These are phyloP conservation scores for Dysdera silvatica DNA, from an alignment of 1,140 invertebrate genomes.

Conservation along the genomic window DNA sequence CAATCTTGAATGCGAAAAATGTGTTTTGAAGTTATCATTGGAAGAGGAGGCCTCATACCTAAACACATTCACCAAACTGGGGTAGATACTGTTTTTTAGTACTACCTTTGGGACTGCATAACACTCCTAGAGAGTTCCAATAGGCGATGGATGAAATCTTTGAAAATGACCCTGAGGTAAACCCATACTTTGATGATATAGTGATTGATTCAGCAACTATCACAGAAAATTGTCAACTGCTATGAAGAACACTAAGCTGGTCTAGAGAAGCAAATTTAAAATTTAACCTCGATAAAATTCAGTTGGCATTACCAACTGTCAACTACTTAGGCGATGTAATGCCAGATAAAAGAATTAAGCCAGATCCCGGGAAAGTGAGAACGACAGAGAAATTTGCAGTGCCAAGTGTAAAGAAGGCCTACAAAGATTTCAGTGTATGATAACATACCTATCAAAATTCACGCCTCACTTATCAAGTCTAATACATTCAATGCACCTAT, in stretches of 20 bases:
- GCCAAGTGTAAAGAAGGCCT: not conserved
- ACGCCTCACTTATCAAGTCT: conserved; percentile 21
- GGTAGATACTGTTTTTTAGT: conserved; percentile 36
- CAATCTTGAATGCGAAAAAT: conserved; percentile 25
- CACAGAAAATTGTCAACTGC: conserved; percentile 28
- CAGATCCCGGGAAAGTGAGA: too few relatives aligned
- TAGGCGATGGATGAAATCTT: conserved; percentile 30
- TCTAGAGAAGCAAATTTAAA: conserved; percentile 31
- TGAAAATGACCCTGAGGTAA: conserved; percentile 29
- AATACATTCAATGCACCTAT: conserved; percentile 18
- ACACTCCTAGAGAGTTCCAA: conserved; percentile 29
- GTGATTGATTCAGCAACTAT: conserved; percentile 26
- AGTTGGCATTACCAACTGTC: conserved; percentile 32
- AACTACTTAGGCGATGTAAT: conserved; percentile 38
- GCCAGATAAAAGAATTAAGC: too few relatives aligned
- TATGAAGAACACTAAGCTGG: conserved; percentile 30
- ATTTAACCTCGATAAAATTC: conserved; percentile 35
- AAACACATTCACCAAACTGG: conserved; percentile 39
- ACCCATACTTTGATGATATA: conserved; percentile 33
- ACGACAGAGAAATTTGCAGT: too few relatives aligned
- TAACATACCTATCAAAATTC: conserved; percentile 14
- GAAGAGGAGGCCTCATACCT: conserved; percentile 34
- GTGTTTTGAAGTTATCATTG: conserved; percentile 39
- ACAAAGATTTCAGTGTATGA: conserved; percentile 17
- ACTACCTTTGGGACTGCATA: conserved; percentile 37